phyloP scores from a whole-genome alignment of 1,140 invertebrate genomes.

The Antheraea pernyi region DNA sequence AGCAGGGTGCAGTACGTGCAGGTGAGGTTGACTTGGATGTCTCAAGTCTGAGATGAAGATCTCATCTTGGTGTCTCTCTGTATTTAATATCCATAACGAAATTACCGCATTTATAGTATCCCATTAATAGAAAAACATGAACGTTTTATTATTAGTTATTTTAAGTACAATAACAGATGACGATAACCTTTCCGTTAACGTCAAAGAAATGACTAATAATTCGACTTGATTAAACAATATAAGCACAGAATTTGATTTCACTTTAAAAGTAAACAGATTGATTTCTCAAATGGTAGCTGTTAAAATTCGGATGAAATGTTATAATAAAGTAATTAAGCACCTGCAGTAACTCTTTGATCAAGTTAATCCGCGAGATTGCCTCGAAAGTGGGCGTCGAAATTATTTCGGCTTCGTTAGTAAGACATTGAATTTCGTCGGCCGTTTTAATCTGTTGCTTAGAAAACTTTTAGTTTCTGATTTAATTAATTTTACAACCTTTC shows the following conservation, averaged over 20 bases:
- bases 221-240: neutral
- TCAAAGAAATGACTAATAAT: too few species aligned
- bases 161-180: too few species aligned
- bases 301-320: neutral
- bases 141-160: too few species aligned
- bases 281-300: neutral
- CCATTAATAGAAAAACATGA: too few species aligned
- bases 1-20: too few species aligned
- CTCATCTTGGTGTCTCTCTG: too few species aligned
- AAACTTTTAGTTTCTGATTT: neutral
- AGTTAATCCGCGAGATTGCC: constrained; percentile 13
- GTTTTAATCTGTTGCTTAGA: constrained; percentile 3
- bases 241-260: neutral
- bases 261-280: neutral
- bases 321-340: constrained; percentile 3
- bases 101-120: too few species aligned
- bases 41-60: too few species aligned
- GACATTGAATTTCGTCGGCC: constrained; percentile 2
- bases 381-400: neutral
- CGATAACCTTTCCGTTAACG: too few species aligned
- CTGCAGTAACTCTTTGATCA: constrained; percentile 10
- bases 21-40: too few species aligned
- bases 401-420: constrained; percentile 9
- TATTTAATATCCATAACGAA: too few species aligned
- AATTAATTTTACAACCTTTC: neutral